These are phyloP conservation scores for Protaetia brevitarsis DNA, from an alignment of 1,140 invertebrate genomes.

Conservation along the genomic window DNA sequence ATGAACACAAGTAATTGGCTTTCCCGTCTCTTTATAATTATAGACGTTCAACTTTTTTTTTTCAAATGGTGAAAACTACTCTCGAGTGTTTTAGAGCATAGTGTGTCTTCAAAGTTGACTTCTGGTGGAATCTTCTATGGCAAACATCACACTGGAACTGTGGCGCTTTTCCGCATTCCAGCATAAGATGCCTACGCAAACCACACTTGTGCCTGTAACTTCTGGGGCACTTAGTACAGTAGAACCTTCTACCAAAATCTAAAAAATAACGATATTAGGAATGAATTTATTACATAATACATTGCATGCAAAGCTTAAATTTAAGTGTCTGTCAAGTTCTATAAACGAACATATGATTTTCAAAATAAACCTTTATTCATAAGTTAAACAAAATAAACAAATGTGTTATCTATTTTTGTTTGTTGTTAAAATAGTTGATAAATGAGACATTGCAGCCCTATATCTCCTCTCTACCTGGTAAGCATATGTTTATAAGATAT, in stretches of 20 bases:
- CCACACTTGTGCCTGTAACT: conserved; percentile 55
- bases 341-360: background rate
- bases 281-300: background rate
- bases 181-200: conserved; percentile 47
- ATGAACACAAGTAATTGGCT: background rate
- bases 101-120: conserved; percentile 19
- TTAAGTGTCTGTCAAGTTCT: background rate
- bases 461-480: background rate
- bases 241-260: background rate
- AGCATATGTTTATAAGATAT: background rate
- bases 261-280: background rate
- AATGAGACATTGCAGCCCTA: no score
- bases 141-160: conserved; percentile 31
- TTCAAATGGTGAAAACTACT: background rate
- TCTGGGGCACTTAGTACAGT: conserved; percentile 57
- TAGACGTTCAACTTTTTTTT: background rate
- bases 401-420: no score
- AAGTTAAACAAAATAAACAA: background rate
- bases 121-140: conserved; percentile 21
- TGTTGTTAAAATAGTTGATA: no score
- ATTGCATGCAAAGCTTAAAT: background rate
- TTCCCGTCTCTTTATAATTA: background rate
- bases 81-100: conserved; percentile 3
- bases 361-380: no score
- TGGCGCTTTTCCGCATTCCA: conserved; percentile 63